phyloP scores from a whole-genome alignment of 1,140 invertebrate species.

The Drosophila subpulchrella region DNA sequence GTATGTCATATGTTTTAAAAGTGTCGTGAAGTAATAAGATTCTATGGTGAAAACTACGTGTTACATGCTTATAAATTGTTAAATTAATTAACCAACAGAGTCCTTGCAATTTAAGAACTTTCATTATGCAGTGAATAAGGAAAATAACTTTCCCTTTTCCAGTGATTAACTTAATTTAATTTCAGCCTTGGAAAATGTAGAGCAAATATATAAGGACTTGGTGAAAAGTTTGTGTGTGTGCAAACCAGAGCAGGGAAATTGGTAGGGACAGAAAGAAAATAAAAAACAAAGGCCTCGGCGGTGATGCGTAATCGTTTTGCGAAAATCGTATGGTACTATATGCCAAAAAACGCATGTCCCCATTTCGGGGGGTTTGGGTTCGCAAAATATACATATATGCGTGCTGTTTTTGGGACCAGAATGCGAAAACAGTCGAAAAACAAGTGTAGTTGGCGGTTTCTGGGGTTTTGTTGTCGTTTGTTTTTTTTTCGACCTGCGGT shows the following conservation, averaged over 20 bases:
- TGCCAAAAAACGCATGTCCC: constrained; percentile 26
- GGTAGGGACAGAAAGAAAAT: background rate
- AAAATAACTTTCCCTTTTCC: background rate
- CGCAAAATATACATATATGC: constrained; percentile 5
- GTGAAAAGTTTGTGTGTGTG: background rate
- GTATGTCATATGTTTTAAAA: too few relatives aligned
- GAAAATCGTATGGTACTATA: constrained; percentile 24
- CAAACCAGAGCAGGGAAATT: background rate
- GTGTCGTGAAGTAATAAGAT: too few relatives aligned
- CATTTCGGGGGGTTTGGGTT: background rate
- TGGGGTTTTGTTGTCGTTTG: constrained; percentile 35
- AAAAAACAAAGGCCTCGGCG: constrained; percentile 24
- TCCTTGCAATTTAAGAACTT: background rate
- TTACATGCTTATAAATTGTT: background rate
- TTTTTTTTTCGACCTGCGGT: constrained; percentile 25
- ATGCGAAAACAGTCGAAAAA: constrained; percentile 39
- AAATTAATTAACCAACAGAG: background rate
- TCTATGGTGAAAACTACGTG: background rate
- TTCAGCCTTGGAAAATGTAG: too few relatives aligned
- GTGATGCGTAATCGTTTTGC: constrained; percentile 53
- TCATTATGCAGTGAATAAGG: background rate
- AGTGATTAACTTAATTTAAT: background rate
- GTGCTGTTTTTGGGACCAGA: constrained; percentile 12
- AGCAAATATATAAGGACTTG: background rate
- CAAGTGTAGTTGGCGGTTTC: constrained; percentile 54